Evolutionary conservation across 2,797 vertebrate species (phyloP).

Genomic region (Masticophis lateralis): DNA sequence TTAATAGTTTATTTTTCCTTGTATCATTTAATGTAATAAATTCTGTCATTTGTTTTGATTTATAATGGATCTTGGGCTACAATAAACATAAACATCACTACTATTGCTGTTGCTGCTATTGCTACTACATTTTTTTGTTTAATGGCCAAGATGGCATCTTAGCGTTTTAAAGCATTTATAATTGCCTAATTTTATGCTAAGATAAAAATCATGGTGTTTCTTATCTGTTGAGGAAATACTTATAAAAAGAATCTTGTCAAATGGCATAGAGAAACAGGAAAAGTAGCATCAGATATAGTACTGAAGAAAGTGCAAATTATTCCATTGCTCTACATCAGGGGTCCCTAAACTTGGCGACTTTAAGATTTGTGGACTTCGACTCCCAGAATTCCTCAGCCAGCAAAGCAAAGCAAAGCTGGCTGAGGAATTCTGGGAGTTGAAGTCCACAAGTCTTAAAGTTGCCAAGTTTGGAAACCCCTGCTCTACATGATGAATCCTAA

Average conservation of each 20-base stretch:
- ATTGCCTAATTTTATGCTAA: not conserved
- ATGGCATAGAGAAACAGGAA: not conserved
- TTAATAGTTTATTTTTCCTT: not conserved
- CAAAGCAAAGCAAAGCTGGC: too few species aligned
- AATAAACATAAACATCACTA: not conserved
- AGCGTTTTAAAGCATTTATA: not conserved
- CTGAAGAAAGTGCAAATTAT: not conserved
- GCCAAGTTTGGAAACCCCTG: too few species aligned
- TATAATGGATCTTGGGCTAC: not conserved
- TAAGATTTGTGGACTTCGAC: too few species aligned
- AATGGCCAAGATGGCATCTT: not conserved
- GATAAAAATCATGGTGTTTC: not conserved
- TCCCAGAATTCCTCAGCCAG: too few species aligned
- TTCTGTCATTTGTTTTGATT: not conserved
- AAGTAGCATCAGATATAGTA: not conserved
- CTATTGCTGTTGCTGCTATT: not conserved
- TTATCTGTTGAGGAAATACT: not conserved
- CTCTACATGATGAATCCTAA: not conserved
- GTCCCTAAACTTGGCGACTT: too few species aligned
- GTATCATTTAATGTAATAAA: not conserved
- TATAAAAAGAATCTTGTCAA: not conserved
- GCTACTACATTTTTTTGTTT: not conserved
- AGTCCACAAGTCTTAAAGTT: too few species aligned
- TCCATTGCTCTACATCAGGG: too few species aligned
- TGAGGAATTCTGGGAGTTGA: too few species aligned